Conservation (phyloP, 1,140 invertebrate species). For the Euschistus heros region DNA sequence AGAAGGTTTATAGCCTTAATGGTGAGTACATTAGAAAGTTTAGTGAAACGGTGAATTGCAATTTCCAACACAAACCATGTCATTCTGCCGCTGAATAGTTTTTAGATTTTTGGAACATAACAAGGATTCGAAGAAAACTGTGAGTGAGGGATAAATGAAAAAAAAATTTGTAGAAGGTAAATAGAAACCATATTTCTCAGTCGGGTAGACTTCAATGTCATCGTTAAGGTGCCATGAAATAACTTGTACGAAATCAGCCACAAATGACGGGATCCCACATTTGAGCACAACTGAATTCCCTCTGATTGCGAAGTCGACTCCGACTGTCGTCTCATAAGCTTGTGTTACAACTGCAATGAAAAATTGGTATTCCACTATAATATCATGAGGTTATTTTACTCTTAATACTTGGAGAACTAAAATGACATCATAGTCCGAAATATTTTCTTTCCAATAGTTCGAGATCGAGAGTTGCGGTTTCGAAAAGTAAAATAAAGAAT, state of each 20-base stretch:
- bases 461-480: too few relatives aligned
- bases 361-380: too few relatives aligned
- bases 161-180: too few relatives aligned
- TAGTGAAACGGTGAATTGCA: too few relatives aligned
- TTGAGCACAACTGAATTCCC: slow-evolving; percentile 78
- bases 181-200: slow-evolving; percentile 10
- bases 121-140: neutral
- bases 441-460: too few relatives aligned
- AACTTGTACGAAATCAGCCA: slow-evolving; percentile 77
- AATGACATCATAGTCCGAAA: too few relatives aligned
- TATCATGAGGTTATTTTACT: too few relatives aligned
- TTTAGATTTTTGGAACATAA: neutral
- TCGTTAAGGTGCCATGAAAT: slow-evolving; percentile 72
- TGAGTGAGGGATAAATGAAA: neutral
- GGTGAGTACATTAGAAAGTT: too few relatives aligned
- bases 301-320: slow-evolving; percentile 76
- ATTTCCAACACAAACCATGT: too few relatives aligned
- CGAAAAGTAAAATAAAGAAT: too few relatives aligned
- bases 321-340: slow-evolving; percentile 73
- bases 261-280: slow-evolving; percentile 78
- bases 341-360: slow-evolving; percentile 66
- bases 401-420: too few relatives aligned
- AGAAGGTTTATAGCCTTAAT: too few relatives aligned
- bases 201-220: slow-evolving; percentile 39
- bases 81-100: neutral